Evolutionary conservation across 2,888 invertebrate species (phyloP).

Genomic region (Lasiommata megera): DNA sequence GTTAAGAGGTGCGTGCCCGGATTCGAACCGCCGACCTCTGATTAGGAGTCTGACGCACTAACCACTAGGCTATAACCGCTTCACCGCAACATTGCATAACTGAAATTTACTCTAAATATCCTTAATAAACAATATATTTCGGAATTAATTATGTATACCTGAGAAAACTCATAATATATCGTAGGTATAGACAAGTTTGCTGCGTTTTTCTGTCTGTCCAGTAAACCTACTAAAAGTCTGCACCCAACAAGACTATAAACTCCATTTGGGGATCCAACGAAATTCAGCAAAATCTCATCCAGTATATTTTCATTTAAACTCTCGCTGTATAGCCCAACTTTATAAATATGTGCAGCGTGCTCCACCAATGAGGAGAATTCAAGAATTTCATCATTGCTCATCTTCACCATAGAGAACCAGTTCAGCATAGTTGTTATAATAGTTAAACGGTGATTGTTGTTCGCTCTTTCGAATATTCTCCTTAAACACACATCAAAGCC

Average conservation of each 20-base stretch:
- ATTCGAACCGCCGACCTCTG: no score
- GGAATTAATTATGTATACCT: slow-evolving; percentile 39
- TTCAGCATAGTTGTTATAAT: slow-evolving; percentile 74
- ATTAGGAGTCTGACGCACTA: no score
- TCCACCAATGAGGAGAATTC: slow-evolving; percentile 79
- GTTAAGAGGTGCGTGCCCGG: no score
- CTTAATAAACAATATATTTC: not conserved
- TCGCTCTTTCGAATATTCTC: slow-evolving; percentile 71
- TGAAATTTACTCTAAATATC: no score
- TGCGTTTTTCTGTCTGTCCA: slow-evolving; percentile 79
- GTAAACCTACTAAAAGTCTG: slow-evolving; percentile 75
- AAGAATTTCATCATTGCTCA: slow-evolving; percentile 65
- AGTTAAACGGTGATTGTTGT: slow-evolving; percentile 66
- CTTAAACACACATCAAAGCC: slow-evolving; percentile 80
- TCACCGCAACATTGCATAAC: no score
- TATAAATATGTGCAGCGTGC: slow-evolving; percentile 71
- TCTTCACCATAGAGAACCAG: slow-evolving; percentile 67
- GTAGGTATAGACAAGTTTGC: slow-evolving; percentile 70
- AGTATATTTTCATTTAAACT: slow-evolving; percentile 72
- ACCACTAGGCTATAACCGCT: no score
- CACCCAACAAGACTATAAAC: slow-evolving; percentile 78
- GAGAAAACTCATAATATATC: slow-evolving; percentile 64
- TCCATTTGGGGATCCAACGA: slow-evolving; percentile 70
- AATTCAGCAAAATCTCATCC: slow-evolving; percentile 59
- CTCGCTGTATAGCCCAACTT: slow-evolving; percentile 56